Evolutionary conservation across 1,140 invertebrate species (phyloP), one percentile per base, ranked within the genome.

Genomic region (Lerema accius): DNA sequence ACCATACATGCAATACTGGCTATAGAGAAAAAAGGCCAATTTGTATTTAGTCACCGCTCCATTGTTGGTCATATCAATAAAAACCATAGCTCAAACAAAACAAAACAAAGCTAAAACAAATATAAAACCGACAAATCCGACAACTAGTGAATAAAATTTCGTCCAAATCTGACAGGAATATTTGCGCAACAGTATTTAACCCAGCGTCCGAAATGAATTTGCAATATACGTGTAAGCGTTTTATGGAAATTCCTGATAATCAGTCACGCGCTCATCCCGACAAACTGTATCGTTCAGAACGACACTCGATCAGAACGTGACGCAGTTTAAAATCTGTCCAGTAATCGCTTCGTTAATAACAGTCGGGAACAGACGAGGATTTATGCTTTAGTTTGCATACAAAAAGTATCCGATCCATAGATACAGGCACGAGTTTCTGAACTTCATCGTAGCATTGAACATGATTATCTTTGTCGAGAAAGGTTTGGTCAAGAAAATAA

Each of bases 211-310:
- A 11, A 37, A 37, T 37, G 35, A 37, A 37, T 37, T 11, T 37
- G 35, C 35, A 37, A 37, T 32, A 9, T 32, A 32, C 35, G n/a
- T 37, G 35, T 37, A 37, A 37, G 35, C 35, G 35, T 37, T 37
- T 37, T 37, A 37, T 37, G 35, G 10, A 37, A 11, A 37, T 37
- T 37, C 35, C 10, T 37, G 35, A 37, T 37, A 37, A 37, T 37
- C 35, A 37, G n/a, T 37, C 35, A 11, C 35, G 35, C 35, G 35
- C 35, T 37, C n/a, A 37, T 37, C 35, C 28, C 35, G 35, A 37
- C 35, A 37, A 37, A 37, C 35, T 32, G 28, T 32, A 9, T 9
- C 28, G 9, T 32, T 7, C 28, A 32, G 28, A 7, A 4, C 28
- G 9, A 32, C 28, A 32, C 28, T 32, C 9, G 4, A 32, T 32